Percentiles rank a stretch among this genome's conserved stretches.
These are phyloP conservation scores for Pomacea canaliculata DNA, from an alignment of 2,888 invertebrate genomes.

Conservation along the genomic window DNA sequence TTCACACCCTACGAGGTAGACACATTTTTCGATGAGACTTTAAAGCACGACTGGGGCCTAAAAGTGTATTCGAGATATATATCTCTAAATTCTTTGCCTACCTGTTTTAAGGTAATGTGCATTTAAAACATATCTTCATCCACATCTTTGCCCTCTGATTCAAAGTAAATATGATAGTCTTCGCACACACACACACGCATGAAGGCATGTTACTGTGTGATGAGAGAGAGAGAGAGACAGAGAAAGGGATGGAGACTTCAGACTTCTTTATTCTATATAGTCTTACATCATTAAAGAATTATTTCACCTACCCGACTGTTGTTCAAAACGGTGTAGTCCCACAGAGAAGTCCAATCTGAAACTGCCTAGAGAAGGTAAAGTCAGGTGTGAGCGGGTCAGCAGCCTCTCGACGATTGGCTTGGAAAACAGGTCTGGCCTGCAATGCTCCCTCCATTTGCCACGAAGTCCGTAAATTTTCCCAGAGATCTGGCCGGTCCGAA, in stretches of 20 bases:
- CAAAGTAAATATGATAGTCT: no score
- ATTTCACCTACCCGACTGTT: constrained; percentile 12
- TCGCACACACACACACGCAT: no score
- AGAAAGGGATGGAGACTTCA: no score
- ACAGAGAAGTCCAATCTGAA: neutral
- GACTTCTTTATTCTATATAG: no score
- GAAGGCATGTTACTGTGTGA: no score
- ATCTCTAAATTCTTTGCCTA: neutral
- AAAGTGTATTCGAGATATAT: neutral
- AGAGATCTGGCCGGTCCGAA: constrained; percentile 59
- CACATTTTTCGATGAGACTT: no score
- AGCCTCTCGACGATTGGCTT: constrained; percentile 6
- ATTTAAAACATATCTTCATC: no score
- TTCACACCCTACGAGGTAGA: constrained; percentile 36
- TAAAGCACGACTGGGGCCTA: neutral
- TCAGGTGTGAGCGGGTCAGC: neutral
- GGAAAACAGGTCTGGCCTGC: constrained; percentile 38
- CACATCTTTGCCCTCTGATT: no score
- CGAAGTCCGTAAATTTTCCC: constrained; percentile 59
- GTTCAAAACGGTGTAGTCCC: constrained; percentile 12
- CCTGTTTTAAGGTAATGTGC: no score
- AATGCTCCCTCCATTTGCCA: constrained; percentile 53
- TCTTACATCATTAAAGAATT: no score
- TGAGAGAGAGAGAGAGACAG: no score
- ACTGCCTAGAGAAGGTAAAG: neutral